phyloP scores from a whole-genome alignment of 2,797 vertebrate genomes.

The Synanceia verrucosa region DNA sequence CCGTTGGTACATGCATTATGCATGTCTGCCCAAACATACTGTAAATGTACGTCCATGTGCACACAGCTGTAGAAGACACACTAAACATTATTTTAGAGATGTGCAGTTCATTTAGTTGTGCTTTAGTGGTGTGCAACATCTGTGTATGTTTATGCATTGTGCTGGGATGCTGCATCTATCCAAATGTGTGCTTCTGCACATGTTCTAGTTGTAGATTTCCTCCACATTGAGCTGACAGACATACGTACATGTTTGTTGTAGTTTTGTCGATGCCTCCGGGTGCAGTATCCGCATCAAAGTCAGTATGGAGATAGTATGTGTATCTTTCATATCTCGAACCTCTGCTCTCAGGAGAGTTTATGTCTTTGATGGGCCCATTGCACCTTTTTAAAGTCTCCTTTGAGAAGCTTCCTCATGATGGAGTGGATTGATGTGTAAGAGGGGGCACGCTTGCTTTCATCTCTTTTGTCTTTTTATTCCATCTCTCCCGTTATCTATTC shows the following conservation, averaged over 20 bases:
- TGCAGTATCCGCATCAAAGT: slow-evolving; percentile 52
- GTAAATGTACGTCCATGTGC: slow-evolving; percentile 19
- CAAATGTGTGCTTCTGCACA: background rate
- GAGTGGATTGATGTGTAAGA: slow-evolving; percentile 58
- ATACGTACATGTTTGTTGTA: background rate
- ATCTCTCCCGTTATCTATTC: slow-evolving; percentile 27
- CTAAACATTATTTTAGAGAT: background rate
- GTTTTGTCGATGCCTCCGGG: slow-evolving; percentile 20
- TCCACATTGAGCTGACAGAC: background rate
- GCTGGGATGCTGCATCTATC: background rate
- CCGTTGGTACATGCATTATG: slow-evolving; percentile 31
- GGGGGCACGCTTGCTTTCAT: slow-evolving; percentile 62
- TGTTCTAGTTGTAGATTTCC: background rate
- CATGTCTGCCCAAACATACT: slow-evolving; percentile 33
- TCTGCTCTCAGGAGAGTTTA: slow-evolving; percentile 40
- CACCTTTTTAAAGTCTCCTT: slow-evolving; percentile 44
- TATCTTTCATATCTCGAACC: slow-evolving; percentile 43
- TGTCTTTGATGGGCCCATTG: slow-evolving; percentile 56
- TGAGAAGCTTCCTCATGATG: slow-evolving; percentile 40
- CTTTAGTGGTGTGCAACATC: background rate
- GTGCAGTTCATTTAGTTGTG: background rate
- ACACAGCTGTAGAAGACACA: slow-evolving; percentile 12
- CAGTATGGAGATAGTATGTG: slow-evolving; percentile 26
- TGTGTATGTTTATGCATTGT: background rate
- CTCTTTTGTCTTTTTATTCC: slow-evolving; percentile 51